A percentile compares a stretch with the other conserved stretches of the same genome.
Evolutionary conservation across 2,888 invertebrate genomes (phyloP).

Genomic region (Andrena praecox): DNA sequence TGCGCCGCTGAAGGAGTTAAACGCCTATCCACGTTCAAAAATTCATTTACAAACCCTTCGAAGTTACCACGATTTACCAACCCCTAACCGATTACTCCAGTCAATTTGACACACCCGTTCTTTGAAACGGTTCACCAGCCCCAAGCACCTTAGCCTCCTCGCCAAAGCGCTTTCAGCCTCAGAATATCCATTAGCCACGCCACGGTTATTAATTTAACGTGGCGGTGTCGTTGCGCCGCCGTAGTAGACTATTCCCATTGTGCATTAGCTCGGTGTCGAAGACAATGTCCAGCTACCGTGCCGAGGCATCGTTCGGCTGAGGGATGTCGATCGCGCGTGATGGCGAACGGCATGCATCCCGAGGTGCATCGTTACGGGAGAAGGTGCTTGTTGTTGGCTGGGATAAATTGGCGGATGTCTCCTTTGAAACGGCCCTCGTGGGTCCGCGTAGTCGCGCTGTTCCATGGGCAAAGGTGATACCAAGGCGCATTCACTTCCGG

Average conservation of each 20-base stretch:
- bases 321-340: slow-evolving; percentile 34
- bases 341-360: slow-evolving; percentile 31
- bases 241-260: slow-evolving; percentile 18
- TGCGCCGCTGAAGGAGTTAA: too few species aligned
- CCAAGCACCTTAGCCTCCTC: neutral
- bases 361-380: slow-evolving; percentile 38
- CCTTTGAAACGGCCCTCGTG: slow-evolving; percentile 63
- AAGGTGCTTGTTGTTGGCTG: slow-evolving; percentile 53
- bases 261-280: slow-evolving; percentile 28
- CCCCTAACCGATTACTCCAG: too few species aligned
- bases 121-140: too few species aligned
- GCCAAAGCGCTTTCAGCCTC: neutral
- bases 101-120: too few species aligned
- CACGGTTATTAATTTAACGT: slow-evolving; percentile 33
- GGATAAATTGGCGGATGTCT: slow-evolving; percentile 70
- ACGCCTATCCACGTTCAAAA: too few species aligned
- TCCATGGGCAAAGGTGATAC: slow-evolving; percentile 61
- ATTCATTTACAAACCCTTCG: too few species aligned
- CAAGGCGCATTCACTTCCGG: slow-evolving; percentile 61
- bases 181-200: neutral
- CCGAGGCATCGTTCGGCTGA: slow-evolving; percentile 25
- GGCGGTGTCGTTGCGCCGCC: slow-evolving; percentile 8
- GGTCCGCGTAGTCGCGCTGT: slow-evolving; percentile 51
- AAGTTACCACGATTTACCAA: too few species aligned
- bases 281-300: slow-evolving; percentile 10